Evolutionary conservation across 2,888 invertebrate genomes (phyloP).

Genomic region (Mechanitis mazaeus): DNA sequence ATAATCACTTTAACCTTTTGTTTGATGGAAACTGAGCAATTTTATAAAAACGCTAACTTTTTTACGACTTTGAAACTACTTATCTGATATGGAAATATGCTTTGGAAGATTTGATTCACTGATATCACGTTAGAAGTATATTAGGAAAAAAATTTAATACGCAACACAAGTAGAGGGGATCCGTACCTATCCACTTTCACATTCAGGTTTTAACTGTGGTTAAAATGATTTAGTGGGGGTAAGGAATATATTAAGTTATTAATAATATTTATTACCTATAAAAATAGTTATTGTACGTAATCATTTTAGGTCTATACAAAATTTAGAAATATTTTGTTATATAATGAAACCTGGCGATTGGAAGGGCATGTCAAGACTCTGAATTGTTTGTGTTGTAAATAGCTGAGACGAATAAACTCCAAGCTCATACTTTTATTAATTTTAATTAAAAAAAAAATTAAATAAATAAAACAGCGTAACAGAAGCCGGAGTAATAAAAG

Average conservation of each 20-base stretch:
- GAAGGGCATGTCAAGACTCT: not conserved
- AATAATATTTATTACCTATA: not conserved
- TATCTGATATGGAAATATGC: slow-evolving; percentile 25
- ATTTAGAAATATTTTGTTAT: not conserved
- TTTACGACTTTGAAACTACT: slow-evolving; percentile 13
- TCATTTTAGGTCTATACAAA: not conserved
- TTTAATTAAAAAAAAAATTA: slow-evolving; percentile 20
- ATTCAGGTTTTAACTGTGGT: too few species aligned
- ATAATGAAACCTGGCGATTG: not conserved
- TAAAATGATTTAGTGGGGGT: not conserved
- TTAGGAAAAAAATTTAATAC: slow-evolving; percentile 14
- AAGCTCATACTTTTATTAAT: slow-evolving; percentile 10
- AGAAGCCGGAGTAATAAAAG: slow-evolving; percentile 20
- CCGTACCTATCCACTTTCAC: not conserved
- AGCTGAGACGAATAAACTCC: not conserved
- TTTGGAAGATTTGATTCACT: slow-evolving; percentile 11
- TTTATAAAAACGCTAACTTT: slow-evolving; percentile 22
- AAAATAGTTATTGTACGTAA: not conserved
- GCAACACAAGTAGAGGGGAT: not conserved
- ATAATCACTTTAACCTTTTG: not conserved
- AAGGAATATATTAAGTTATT: not conserved
- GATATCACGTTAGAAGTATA: slow-evolving; percentile 15
- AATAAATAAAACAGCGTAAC: slow-evolving; percentile 10
- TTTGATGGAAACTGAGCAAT: slow-evolving; percentile 15
- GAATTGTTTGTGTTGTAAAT: not conserved